These are phyloP conservation scores for Mellilla xanthometata DNA, from an alignment of 2,888 invertebrate genomes.

Conservation along the genomic window DNA sequence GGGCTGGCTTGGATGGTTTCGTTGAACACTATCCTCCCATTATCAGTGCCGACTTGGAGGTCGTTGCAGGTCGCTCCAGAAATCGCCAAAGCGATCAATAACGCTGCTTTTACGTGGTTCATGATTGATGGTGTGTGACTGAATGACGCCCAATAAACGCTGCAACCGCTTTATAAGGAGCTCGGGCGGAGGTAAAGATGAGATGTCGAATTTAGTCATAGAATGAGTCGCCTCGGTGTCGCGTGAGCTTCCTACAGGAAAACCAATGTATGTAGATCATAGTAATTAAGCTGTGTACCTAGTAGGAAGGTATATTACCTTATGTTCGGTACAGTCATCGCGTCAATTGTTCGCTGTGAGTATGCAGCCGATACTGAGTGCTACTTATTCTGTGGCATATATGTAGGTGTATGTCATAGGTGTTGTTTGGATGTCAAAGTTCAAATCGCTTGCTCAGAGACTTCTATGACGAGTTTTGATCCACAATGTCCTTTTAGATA, in stretches of 20 bases:
- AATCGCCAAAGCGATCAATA: constrained; percentile 40
- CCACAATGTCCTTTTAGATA: too few relatives aligned
- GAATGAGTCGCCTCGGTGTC: constrained; percentile 50
- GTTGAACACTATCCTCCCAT: constrained; percentile 55
- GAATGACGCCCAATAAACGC: constrained; percentile 42
- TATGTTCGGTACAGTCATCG: constrained; percentile 40
- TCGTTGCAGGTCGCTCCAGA: constrained; percentile 49
- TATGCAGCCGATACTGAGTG: too few relatives aligned
- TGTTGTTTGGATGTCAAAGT: too few relatives aligned
- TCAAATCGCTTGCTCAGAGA: too few relatives aligned
- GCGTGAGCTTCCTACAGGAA: constrained; percentile 70
- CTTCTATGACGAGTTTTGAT: too few relatives aligned
- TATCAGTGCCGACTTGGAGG: constrained; percentile 46
- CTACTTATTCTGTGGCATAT: too few relatives aligned
- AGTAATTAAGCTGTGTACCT: not conserved
- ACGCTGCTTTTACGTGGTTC: constrained; percentile 34
- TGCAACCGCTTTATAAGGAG: constrained; percentile 51
- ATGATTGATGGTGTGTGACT: constrained; percentile 38
- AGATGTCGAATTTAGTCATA: constrained; percentile 43
- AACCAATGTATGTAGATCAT: constrained; percentile 27
- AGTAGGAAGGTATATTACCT: constrained; percentile 2
- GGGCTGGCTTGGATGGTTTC: constrained; percentile 60
- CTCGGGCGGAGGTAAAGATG: constrained; percentile 58
- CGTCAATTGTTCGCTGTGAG: constrained; percentile 4
- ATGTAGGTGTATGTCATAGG: too few relatives aligned